Conservation (phyloP, 2,113 vertebrate genomes). For the Nycticryphes semicollaris region DNA sequence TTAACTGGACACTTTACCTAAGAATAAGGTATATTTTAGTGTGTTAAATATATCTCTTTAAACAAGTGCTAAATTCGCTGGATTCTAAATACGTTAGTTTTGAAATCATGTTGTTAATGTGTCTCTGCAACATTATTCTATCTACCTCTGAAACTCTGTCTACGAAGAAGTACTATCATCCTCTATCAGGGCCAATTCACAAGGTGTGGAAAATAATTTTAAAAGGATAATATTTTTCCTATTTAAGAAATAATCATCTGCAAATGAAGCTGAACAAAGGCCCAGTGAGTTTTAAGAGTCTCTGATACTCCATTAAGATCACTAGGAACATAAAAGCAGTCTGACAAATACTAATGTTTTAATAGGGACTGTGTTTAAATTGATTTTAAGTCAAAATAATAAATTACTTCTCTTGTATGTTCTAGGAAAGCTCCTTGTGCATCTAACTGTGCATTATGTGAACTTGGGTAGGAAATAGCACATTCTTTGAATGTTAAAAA, state of each 20-base stretch:
- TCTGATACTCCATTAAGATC: slow-evolving; percentile 3
- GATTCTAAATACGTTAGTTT: background rate
- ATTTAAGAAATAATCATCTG: background rate
- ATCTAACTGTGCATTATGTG: background rate
- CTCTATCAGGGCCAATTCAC: background rate
- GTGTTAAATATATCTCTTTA: background rate
- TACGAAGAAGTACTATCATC: background rate
- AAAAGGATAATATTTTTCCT: background rate
- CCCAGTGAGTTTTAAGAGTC: background rate
- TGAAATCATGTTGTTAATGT: background rate
- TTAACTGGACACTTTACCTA: background rate
- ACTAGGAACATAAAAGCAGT: background rate
- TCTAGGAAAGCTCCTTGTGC: background rate
- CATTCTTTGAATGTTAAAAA: background rate
- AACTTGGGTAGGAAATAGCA: background rate
- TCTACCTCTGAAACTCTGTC: background rate
- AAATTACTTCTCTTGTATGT: background rate
- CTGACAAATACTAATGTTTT: slow-evolving; percentile 5
- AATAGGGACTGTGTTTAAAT: background rate
- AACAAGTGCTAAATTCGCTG: background rate
- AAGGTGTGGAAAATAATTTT: background rate
- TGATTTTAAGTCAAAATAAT: slow-evolving; percentile 42
- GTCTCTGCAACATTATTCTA: accelerated
- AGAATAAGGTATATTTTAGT: background rate
- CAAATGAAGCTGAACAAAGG: background rate